Percentiles rank a stretch among this genome's conserved stretches.
These are phyloP conservation scores for Lophius piscatorius DNA, from an alignment of 2,113 vertebrate species.

Conservation along the genomic window DNA sequence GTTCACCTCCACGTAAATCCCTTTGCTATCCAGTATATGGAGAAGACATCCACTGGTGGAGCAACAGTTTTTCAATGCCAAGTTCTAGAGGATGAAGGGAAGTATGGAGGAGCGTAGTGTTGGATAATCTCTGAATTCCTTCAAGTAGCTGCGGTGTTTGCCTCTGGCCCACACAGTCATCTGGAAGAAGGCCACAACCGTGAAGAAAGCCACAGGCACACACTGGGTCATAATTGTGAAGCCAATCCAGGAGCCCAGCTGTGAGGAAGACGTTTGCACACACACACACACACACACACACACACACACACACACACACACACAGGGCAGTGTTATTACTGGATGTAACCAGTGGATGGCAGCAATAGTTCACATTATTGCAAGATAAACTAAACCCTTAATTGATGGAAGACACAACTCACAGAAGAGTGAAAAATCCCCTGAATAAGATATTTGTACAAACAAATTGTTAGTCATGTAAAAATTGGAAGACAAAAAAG, in stretches of 20 bases:
- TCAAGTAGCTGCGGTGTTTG: conserved; percentile 91
- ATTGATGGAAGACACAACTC: not conserved
- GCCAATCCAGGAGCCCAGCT: conserved; percentile 92
- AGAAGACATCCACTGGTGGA: not conserved
- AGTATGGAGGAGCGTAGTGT: conserved; percentile 90
- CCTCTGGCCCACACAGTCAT: conserved; percentile 94
- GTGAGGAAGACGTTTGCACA: conserved; percentile 24
- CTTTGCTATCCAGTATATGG: conserved; percentile 24
- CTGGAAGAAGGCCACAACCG: conserved; percentile 89
- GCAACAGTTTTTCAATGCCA: not conserved
- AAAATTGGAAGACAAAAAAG: too few relatives aligned
- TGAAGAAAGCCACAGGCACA: conserved; percentile 91
- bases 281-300: conserved; percentile 17
- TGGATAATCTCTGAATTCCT: conserved; percentile 91
- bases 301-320: conserved; percentile 1
- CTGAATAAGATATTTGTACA: too few relatives aligned
- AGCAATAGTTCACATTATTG: conserved; percentile 21
- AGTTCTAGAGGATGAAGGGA: conserved; percentile 88
- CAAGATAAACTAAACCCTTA: too few relatives aligned
- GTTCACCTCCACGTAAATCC: conserved; percentile 16
- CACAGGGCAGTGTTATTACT: not conserved
- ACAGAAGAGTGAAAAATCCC: too few relatives aligned
- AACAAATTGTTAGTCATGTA: too few relatives aligned
- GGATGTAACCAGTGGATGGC: conserved; percentile 61
- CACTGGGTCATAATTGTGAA: conserved; percentile 94